A percentile compares a stretch with the other conserved stretches of the same genome.
phyloP scores from a whole-genome alignment of 2,888 invertebrate genomes.

The Melipona beecheii region DNA sequence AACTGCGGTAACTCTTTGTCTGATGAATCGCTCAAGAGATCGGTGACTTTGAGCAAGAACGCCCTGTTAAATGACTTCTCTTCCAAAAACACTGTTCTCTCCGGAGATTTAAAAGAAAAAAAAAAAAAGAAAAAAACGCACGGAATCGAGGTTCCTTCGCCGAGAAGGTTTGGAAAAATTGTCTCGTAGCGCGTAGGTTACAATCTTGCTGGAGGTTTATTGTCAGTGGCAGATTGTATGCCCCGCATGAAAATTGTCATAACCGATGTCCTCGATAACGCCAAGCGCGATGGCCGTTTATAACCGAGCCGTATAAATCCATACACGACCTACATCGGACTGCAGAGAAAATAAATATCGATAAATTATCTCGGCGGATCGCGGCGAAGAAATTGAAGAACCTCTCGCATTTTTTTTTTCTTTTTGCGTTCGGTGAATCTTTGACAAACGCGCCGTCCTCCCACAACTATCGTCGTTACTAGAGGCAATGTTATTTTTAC shows the following conservation, averaged over 20 bases:
- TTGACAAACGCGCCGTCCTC: too few species aligned
- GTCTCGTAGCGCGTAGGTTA: not conserved
- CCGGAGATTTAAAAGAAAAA: too few species aligned
- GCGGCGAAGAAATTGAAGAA: not conserved
- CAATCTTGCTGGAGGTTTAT: not conserved
- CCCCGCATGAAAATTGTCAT: slow-evolving; percentile 51
- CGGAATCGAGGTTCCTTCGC: not conserved
- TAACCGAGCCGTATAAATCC: slow-evolving; percentile 52
- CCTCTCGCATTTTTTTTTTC: not conserved
- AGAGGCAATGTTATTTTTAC: too few species aligned
- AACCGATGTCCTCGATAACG: slow-evolving; percentile 57
- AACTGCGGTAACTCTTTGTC: too few species aligned
- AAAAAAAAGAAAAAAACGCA: not conserved
- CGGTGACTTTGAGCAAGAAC: too few species aligned
- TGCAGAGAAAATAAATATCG: slow-evolving; percentile 43
- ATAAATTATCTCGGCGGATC: slow-evolving; percentile 37
- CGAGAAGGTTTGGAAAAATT: not conserved
- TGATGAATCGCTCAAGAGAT: too few species aligned
- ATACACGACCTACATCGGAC: slow-evolving; percentile 54
- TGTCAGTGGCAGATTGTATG: slow-evolving; percentile 30
- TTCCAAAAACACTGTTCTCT: too few species aligned
- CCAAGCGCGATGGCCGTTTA: slow-evolving; percentile 48
- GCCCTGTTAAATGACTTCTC: too few species aligned
- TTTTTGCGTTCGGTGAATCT: not conserved
- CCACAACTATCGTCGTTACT: too few species aligned